phyloP scores from a whole-genome alignment of 2,888 invertebrate species.

The Ennomos fuscantarius region DNA sequence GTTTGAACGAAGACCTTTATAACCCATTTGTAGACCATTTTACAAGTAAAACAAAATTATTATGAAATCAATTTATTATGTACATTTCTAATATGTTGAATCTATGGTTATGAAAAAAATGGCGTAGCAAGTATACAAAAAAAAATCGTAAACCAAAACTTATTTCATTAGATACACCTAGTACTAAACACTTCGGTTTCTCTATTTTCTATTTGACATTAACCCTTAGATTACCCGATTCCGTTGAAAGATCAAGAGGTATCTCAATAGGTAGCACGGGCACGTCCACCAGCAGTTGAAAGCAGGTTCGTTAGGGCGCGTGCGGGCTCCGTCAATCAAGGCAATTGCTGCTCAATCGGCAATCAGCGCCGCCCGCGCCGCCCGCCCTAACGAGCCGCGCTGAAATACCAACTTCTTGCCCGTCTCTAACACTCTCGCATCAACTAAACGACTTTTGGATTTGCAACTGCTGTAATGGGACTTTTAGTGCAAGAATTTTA shows the following conservation, averaged over 20 bases:
- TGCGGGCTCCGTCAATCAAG: slow-evolving; percentile 82
- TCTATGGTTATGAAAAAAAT: background rate
- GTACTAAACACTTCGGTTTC: no score
- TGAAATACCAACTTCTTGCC: slow-evolving; percentile 75
- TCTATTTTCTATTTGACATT: slow-evolving; percentile 29
- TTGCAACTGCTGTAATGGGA: slow-evolving; percentile 44
- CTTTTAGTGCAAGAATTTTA: slow-evolving; percentile 22
- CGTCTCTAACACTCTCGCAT: slow-evolving; percentile 60
- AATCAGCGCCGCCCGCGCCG: slow-evolving; percentile 71
- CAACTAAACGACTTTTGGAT: slow-evolving; percentile 54
- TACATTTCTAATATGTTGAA: background rate
- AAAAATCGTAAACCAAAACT: background rate
- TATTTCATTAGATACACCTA: no score
- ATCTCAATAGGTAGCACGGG: slow-evolving; percentile 35
- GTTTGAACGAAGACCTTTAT: slow-evolving; percentile 51
- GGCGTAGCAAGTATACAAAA: slow-evolving; percentile 10
- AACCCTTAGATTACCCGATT: slow-evolving; percentile 29
- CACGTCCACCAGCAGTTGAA: slow-evolving; percentile 74
- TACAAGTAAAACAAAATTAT: slow-evolving; percentile 14
- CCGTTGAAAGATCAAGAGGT: slow-evolving; percentile 19
- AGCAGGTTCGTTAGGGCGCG: slow-evolving; percentile 81
- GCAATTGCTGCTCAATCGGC: slow-evolving; percentile 85
- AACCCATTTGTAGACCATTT: slow-evolving; percentile 22
- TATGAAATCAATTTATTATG: slow-evolving; percentile 2
- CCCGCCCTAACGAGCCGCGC: slow-evolving; percentile 71